Evolutionary conservation across 2,888 invertebrate species (phyloP).

Genomic region (Sericinus montela): DNA sequence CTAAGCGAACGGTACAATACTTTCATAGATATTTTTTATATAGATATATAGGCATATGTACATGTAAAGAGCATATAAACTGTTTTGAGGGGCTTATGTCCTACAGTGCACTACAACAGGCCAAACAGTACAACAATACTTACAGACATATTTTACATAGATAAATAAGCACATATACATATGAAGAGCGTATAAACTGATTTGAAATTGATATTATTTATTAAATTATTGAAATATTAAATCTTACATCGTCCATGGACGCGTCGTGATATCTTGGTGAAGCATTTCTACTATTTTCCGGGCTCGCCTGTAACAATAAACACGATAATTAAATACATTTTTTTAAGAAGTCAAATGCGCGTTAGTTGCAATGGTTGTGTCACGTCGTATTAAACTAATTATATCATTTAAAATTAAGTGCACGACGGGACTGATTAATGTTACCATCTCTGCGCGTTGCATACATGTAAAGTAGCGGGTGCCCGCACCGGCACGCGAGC

Average conservation of each 20-base stretch:
- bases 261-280: slow-evolving; percentile 72
- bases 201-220: no score
- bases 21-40: no score
- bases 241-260: slow-evolving; percentile 73
- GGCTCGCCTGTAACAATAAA: slow-evolving; percentile 70
- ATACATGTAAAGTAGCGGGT: slow-evolving; percentile 9
- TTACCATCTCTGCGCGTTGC: slow-evolving; percentile 7
- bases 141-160: no score
- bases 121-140: no score
- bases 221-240: not conserved
- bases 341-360: not conserved
- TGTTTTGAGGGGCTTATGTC: no score
- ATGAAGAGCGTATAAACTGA: no score
- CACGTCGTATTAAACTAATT: no score
- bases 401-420: not conserved
- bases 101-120: no score
- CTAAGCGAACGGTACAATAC: no score
- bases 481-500: slow-evolving; percentile 13
- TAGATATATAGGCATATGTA: no score
- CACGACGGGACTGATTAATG: slow-evolving; percentile 5
- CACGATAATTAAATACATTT: not conserved
- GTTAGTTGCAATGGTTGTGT: not conserved
- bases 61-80: no score
- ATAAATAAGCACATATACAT: no score
- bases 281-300: slow-evolving; percentile 73